phyloP scores from a whole-genome alignment of 2,888 invertebrate species.

The Thecophora atra region DNA sequence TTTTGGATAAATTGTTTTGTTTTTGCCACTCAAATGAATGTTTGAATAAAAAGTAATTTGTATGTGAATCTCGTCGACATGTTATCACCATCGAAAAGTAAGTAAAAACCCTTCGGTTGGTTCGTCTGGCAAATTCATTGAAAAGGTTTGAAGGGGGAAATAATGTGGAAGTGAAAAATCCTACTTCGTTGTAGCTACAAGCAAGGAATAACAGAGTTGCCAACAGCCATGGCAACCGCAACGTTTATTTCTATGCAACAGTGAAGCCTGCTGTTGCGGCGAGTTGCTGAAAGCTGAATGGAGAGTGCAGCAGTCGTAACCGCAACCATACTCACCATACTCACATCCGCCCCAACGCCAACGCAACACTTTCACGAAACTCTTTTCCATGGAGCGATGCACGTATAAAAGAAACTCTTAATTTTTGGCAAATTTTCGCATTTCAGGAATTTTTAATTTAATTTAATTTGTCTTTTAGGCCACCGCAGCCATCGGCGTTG shows the following conservation, averaged over 20 bases:
- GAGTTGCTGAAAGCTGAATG: background rate
- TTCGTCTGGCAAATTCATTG: too few relatives aligned
- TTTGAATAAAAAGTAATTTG: background rate
- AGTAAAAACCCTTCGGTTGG: too few relatives aligned
- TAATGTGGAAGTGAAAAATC: too few relatives aligned
- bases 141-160: too few relatives aligned
- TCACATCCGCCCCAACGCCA: background rate
- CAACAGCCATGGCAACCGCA: constrained; percentile 24
- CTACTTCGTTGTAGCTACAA: too few relatives aligned
- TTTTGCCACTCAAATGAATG: background rate
- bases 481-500: background rate
- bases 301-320: constrained; percentile 9
- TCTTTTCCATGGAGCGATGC: background rate
- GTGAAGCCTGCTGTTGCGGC: background rate
- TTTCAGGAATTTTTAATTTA: constrained; percentile 36
- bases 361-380: background rate
- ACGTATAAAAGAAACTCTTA: constrained; percentile 6
- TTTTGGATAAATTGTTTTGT: too few relatives aligned
- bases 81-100: background rate
- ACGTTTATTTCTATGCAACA: constrained; percentile 7
- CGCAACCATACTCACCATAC: constrained; percentile 5
- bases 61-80: background rate
- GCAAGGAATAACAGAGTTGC: background rate
- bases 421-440: constrained; percentile 26
- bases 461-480: constrained; percentile 29